These are phyloP conservation scores for Lerista edwardsae DNA, from an alignment of 2,797 vertebrate genomes.

Conservation along the genomic window DNA sequence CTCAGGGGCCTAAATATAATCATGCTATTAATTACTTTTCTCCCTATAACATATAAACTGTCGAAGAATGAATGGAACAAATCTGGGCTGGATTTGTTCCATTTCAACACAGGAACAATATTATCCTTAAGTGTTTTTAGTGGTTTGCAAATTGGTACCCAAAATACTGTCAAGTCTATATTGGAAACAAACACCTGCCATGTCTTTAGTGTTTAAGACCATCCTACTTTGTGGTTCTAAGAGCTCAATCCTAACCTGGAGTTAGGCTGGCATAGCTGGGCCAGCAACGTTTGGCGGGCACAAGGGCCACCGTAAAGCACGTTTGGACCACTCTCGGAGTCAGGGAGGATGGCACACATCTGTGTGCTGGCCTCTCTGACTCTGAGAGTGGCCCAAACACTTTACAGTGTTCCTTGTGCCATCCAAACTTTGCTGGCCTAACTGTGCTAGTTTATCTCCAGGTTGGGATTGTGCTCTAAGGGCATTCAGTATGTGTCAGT, in stretches of 20 bases:
- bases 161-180: neutral
- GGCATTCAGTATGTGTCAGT: neutral
- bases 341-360: too few relatives aligned
- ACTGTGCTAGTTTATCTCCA: too few relatives aligned
- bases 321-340: too few relatives aligned
- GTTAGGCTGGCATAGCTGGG: too few relatives aligned
- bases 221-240: neutral
- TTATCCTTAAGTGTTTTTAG: slow-evolving; percentile 48
- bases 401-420: too few relatives aligned
- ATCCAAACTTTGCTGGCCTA: too few relatives aligned
- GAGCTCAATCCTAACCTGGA: too few relatives aligned
- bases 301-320: too few relatives aligned
- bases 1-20: slow-evolving; percentile 58
- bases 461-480: too few relatives aligned
- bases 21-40: slow-evolving; percentile 71
- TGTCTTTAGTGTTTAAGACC: neutral
- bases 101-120: slow-evolving; percentile 49
- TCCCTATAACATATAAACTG: slow-evolving; percentile 66
- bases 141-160: slow-evolving; percentile 22
- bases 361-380: too few relatives aligned
- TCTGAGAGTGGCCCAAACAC: too few relatives aligned
- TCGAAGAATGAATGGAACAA: slow-evolving; percentile 69
- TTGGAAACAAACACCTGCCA: neutral
- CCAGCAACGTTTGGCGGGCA: too few relatives aligned
- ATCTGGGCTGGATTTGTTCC: slow-evolving; percentile 53